Conservation (phyloP, 1,140 invertebrate species). For the Drosophila funebris region DNA sequence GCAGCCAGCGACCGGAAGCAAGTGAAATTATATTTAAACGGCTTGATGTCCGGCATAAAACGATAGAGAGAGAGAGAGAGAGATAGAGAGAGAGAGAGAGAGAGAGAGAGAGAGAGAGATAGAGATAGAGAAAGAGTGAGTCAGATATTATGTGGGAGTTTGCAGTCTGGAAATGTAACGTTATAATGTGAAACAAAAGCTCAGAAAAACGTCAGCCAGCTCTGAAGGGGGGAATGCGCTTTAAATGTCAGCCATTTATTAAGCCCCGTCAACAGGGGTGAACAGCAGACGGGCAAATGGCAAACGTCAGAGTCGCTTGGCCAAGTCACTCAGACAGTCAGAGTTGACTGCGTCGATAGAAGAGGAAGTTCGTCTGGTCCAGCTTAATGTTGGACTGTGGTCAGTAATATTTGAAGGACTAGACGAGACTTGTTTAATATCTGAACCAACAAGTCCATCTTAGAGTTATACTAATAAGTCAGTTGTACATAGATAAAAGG, state of each 20-base stretch:
- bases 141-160: constrained; percentile 31
- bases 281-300: constrained; percentile 60
- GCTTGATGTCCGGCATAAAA: constrained; percentile 28
- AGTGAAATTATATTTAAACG: constrained; percentile 73
- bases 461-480: too few species aligned
- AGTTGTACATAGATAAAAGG: too few species aligned
- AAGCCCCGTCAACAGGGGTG: constrained; percentile 39
- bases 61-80: neutral
- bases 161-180: constrained; percentile 50
- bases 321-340: constrained; percentile 27
- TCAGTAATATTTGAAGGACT: constrained; percentile 1
- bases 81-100: neutral
- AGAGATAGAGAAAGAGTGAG: neutral
- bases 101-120: neutral
- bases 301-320: constrained; percentile 37
- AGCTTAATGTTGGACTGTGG: constrained; percentile 1
- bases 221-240: constrained; percentile 46
- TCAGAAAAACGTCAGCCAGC: constrained; percentile 54
- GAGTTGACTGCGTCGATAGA: constrained; percentile 34
- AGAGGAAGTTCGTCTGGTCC: constrained; percentile 11
- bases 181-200: constrained; percentile 67
- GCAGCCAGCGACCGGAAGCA: constrained; percentile 53
- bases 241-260: constrained; percentile 73
- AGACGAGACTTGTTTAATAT: neutral
- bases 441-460: neutral